Evolutionary conservation across 2,888 invertebrate species (phyloP).

Genomic region (Phragmatobia fuliginosa): DNA sequence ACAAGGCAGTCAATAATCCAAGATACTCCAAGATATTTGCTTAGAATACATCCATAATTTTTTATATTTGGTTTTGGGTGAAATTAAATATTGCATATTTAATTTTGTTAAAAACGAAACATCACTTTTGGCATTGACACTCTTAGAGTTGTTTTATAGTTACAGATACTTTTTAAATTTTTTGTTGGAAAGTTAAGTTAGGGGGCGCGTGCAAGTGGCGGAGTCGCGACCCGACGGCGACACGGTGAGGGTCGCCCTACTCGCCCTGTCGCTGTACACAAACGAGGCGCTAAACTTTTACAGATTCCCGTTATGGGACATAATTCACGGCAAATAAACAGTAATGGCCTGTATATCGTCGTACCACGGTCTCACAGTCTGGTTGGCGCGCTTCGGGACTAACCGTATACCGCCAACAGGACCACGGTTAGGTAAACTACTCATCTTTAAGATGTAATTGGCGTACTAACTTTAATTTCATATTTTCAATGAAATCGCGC

Average conservation of each 20-base stretch:
- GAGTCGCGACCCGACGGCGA: not conserved
- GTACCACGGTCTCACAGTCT: too few relatives aligned
- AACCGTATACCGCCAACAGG: not conserved
- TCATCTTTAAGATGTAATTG: not conserved
- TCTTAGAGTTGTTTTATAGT: too few relatives aligned
- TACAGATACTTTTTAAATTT: too few relatives aligned
- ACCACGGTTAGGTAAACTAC: too few relatives aligned
- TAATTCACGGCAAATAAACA: constrained; percentile 13
- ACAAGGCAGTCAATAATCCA: too few relatives aligned
- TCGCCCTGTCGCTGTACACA: not conserved
- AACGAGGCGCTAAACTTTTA: constrained; percentile 6
- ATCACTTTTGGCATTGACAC: too few relatives aligned
- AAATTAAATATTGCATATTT: too few relatives aligned
- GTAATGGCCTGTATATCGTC: constrained; percentile 2
- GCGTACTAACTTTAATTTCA: not conserved
- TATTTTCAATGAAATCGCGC: not conserved
- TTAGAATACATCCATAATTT: too few relatives aligned
- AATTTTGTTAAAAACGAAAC: too few relatives aligned
- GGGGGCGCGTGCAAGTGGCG: not conserved
- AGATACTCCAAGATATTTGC: too few relatives aligned
- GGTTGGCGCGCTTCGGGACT: not conserved
- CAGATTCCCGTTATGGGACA: constrained; percentile 3
- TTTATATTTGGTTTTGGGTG: too few relatives aligned
- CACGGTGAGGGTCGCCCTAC: not conserved
- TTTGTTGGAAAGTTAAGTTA: not conserved